Percentiles rank a stretch among this genome's conserved stretches.
These are phyloP conservation scores for Ctenomys sociabilis DNA, from an alignment of 2,113 vertebrate genomes.

Conservation along the genomic window DNA sequence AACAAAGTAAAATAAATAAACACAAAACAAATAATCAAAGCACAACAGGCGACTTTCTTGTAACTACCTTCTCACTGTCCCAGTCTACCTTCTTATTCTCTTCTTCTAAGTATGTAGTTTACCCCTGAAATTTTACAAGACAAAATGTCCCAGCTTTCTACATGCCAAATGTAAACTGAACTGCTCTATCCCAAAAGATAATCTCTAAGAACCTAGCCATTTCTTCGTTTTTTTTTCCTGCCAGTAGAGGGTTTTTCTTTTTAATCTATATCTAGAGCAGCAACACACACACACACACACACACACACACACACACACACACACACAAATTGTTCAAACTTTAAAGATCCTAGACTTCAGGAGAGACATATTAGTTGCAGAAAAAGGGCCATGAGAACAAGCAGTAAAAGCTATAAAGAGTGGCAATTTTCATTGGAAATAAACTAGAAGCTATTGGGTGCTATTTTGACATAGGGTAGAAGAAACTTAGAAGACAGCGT, in stretches of 20 bases:
- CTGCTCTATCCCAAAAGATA: background rate
- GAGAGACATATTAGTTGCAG: background rate
- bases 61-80: background rate
- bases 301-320: background rate
- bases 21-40: background rate
- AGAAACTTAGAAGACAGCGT: conserved; percentile 27
- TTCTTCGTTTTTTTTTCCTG: conserved; percentile 22
- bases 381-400: background rate
- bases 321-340: background rate
- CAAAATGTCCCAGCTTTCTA: background rate
- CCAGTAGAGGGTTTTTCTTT: background rate
- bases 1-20: background rate
- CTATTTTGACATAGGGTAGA: background rate
- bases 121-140: background rate
- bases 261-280: background rate
- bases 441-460: background rate
- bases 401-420: background rate
- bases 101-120: background rate
- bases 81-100: background rate
- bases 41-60: background rate
- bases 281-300: background rate
- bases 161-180: background rate
- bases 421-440: background rate
- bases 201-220: background rate
- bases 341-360: background rate